Base-by-base conservation (phyloP, 2,888 invertebrate species). In the Clusia tigrina region DNA sequence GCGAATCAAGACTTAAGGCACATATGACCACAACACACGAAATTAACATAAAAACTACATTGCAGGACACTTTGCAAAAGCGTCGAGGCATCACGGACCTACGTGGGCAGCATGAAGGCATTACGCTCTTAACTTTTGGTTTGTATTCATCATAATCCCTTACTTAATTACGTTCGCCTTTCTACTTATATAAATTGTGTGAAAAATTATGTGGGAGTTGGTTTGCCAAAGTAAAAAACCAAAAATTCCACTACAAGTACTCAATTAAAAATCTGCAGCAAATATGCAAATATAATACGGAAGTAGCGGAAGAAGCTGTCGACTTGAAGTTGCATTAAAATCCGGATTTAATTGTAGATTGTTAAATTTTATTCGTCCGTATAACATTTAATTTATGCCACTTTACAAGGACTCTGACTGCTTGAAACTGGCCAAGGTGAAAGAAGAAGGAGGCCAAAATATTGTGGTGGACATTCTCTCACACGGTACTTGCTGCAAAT, bases 281-380 rank as follows among this genome's bases (percentile, higher is more conserved):
- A n/a, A 55, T 55, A 60, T 60, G 59, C 54, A 60, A 60, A 60
- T 58, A 9, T 38, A 53, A 6, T 53, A 53, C 52, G 32, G 37
- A 15, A 38, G 26, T 24, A 42, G 46, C 53, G 37, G 46, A 60
- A 60, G 59, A 10, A n/a, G 24, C 52, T 57, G 10, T 23, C 46
- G 22, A 22, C 56, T 42, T 57, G 24, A 60, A 60, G 20, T 53
- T 23, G 32, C 58, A 61, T 63, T 61, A 20, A 62, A 59, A 57
- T 66, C 56, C 58, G 56, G 57, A 52, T 66, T 62, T 66, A 66
- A 64, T 64, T 66, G 66, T 57, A 53, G 58, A 54, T 62, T 62
- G 66, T 66, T 66, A 62, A 62, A 64, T 66, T 64, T 64, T 59
- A 64, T 62, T 59, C 60, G 22, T 53, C 26, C 46, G 48, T 38